Evolutionary conservation across 2,113 vertebrate species (phyloP), one percentile per base, ranked within the genome.

Genomic region (Aphyosemion australe): DNA sequence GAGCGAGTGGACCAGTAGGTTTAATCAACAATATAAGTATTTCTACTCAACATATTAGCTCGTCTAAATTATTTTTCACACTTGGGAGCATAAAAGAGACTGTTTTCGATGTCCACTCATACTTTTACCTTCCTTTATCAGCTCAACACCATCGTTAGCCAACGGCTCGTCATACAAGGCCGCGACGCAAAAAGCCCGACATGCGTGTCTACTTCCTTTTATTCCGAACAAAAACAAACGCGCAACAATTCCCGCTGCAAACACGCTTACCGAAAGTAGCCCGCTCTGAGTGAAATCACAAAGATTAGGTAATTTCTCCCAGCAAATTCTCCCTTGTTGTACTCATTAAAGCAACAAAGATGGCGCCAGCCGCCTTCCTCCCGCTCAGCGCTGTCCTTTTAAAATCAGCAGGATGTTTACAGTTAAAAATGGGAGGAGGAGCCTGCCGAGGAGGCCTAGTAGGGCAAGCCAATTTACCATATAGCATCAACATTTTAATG

Each of bases 331-430:
- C 75, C 87, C 89, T 79, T 89, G 90, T 89, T 89, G 82, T 91
- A 91, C 90, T 91, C 91, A 92, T 92, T 90, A 91, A 92, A 90
- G 85, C 86, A 88, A 84, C 79, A 89, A 93, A 93, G 91, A 93
- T 93, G 92, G 92, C 92, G 92, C 87, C 91, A 90, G 85, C 70
- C 89, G 88, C 84, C 89, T 88, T 91, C 90, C 90, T 92, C 91
- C 89, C 90, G 90, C 91, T 92, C 84, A 87, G 51, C 76, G 84
- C 83, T 81, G 85, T 88, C 87, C 89, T 91, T 93, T 91, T 89
- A 91, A 91, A 92, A 90, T 88, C 89, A 76, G 80, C 89, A 90
- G 91, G 92, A 93, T 92, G 92, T 93, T 93, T 91, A 92, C 90
- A 90, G 87, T 91, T 89, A 91, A 93, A 56, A 86, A 85, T 80